phyloP scores from a whole-genome alignment of 1,140 invertebrate species.

The Steinernema feltiae region DNA sequence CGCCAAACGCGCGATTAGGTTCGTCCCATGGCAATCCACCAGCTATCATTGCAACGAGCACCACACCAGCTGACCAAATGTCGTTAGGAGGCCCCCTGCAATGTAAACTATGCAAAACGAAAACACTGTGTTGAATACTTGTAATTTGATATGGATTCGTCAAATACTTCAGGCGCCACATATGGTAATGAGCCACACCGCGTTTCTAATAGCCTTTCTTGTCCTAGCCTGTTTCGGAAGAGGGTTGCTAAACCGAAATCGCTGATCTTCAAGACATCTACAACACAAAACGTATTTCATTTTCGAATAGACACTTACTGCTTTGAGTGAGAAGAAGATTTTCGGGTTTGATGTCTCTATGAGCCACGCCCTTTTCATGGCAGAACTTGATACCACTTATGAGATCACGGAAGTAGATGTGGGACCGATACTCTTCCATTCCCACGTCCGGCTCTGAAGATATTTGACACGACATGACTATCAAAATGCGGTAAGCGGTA shows the following conservation, averaged over 20 bases:
- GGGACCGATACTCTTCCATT: slow-evolving; percentile 74
- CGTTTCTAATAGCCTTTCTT: slow-evolving; percentile 75
- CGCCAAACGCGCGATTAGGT: slow-evolving; percentile 23
- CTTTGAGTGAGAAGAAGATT: slow-evolving; percentile 79
- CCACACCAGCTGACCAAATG: slow-evolving; percentile 90
- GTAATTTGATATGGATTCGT: not conserved
- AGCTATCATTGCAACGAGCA: slow-evolving; percentile 81
- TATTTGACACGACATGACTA: slow-evolving; percentile 5
- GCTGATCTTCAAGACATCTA: slow-evolving; percentile 81
- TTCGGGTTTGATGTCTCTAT: slow-evolving; percentile 79
- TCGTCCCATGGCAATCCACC: slow-evolving; percentile 65
- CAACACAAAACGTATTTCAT: too few relatives aligned
- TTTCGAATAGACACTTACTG: too few relatives aligned
- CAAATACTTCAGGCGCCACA: slow-evolving; percentile 86
- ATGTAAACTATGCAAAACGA: slow-evolving; percentile 21
- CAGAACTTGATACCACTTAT: slow-evolving; percentile 62
- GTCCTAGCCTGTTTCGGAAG: slow-evolving; percentile 61
- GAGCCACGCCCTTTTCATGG: slow-evolving; percentile 58
- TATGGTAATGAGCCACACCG: slow-evolving; percentile 89
- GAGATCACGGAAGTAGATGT: slow-evolving; percentile 80
- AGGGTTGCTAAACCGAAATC: slow-evolving; percentile 95
- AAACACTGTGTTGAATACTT: not conserved
- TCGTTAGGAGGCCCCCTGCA: slow-evolving; percentile 88
- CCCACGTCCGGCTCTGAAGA: slow-evolving; percentile 81
- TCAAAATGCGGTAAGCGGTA: slow-evolving; percentile 60